These are phyloP conservation scores for Cebus imitator DNA, from an alignment of 2,113 vertebrate genomes.

Conservation along the genomic window DNA sequence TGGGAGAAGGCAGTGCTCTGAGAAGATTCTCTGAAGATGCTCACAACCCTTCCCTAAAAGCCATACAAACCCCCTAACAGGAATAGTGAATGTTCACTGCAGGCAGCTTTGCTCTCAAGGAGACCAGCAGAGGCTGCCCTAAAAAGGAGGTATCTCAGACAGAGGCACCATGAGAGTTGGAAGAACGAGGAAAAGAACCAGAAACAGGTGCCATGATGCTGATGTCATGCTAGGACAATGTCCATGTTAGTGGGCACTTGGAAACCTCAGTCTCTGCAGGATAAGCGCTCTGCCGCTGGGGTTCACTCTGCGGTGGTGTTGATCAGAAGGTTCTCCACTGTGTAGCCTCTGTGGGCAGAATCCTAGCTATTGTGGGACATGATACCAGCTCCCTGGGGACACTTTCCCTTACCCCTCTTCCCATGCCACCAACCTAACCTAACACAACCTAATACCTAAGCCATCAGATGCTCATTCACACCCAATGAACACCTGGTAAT, in stretches of 20 bases:
- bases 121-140: background rate
- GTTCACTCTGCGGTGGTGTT: background rate
- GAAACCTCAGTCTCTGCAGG: background rate
- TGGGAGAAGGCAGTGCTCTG: background rate
- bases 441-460: background rate
- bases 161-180: background rate
- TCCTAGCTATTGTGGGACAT: background rate
- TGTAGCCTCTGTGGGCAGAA: background rate
- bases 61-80: background rate
- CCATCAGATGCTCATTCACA: too few relatives aligned
- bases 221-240: rapidly evolving
- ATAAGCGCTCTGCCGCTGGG: background rate
- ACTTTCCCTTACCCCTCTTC: background rate
- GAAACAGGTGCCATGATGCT: background rate
- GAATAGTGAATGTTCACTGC: background rate
- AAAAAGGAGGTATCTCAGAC: background rate
- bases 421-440: background rate
- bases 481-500: background rate
- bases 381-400: background rate
- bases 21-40: background rate
- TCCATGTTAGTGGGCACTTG: too few relatives aligned
- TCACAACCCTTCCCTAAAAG: background rate
- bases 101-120: background rate
- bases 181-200: background rate
- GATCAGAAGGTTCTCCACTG: background rate